These are phyloP conservation scores for Lepas anatifera DNA, from an alignment of 2,888 invertebrate species.

Conservation along the genomic window DNA sequence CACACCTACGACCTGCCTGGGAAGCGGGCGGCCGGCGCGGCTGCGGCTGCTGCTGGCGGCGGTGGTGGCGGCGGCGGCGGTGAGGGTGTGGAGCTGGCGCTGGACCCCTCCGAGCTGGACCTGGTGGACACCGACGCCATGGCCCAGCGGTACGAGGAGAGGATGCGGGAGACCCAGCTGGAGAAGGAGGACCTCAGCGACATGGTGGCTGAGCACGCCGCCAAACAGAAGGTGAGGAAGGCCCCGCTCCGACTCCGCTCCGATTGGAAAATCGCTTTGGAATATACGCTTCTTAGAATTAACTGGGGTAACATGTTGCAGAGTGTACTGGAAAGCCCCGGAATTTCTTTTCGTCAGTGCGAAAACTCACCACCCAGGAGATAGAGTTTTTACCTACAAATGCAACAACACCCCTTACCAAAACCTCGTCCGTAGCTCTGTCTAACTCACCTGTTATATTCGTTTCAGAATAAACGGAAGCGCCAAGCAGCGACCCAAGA, in stretches of 20 bases:
- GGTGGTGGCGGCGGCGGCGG: too few species aligned
- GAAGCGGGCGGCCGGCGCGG: slow-evolving; percentile 30
- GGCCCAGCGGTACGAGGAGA: slow-evolving; percentile 90
- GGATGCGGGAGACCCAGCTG: slow-evolving; percentile 80
- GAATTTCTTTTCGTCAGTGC: too few species aligned
- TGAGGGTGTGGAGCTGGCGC: slow-evolving; percentile 68
- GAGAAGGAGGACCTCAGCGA: slow-evolving; percentile 93
- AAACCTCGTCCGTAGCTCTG: too few species aligned
- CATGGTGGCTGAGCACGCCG: slow-evolving; percentile 97
- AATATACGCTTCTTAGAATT: too few species aligned
- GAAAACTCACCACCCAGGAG: too few species aligned
- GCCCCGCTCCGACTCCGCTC: too few species aligned
- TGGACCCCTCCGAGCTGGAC: slow-evolving; percentile 95
- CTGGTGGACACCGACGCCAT: slow-evolving; percentile 86
- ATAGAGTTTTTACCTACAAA: too few species aligned
- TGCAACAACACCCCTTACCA: too few species aligned
- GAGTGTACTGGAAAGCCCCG: too few species aligned
- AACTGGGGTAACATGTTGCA: too few species aligned
- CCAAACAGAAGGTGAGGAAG: slow-evolving; percentile 89
- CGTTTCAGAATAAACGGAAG: slow-evolving; percentile 76
- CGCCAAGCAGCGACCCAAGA: slow-evolving; percentile 67
- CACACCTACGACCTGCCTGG: slow-evolving; percentile 89
- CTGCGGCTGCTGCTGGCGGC: slow-evolving; percentile 32
- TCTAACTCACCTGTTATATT: neutral
- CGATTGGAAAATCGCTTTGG: too few species aligned